Evolutionary conservation across 2,888 invertebrate species (phyloP).

Genomic region (Argyresthia albistria): DNA sequence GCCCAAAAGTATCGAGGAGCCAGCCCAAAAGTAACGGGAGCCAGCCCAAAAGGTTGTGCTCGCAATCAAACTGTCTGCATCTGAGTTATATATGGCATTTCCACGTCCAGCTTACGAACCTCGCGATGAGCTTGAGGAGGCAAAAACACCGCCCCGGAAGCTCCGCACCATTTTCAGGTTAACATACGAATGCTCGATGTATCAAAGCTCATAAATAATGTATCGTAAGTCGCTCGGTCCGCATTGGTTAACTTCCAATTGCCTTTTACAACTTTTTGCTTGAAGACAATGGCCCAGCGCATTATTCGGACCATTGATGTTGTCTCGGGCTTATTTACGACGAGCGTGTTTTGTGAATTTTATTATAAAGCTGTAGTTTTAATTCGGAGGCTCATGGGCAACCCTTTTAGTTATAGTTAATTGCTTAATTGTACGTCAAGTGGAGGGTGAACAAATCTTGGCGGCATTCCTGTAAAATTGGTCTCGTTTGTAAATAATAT

Average conservation of each 20-base stretch:
- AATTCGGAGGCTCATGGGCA: constrained; percentile 21
- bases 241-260: neutral
- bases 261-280: constrained; percentile 18
- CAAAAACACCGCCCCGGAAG: constrained; percentile 34
- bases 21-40: too few species aligned
- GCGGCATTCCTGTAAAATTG: neutral
- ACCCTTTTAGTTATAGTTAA: constrained; percentile 13
- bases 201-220: constrained; percentile 24
- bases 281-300: constrained; percentile 22
- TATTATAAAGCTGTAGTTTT: constrained; percentile 5
- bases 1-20: too few species aligned
- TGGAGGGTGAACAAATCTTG: constrained; percentile 16
- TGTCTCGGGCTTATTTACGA: constrained; percentile 16
- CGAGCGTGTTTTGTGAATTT: neutral
- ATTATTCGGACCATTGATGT: constrained; percentile 14
- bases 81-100: neutral
- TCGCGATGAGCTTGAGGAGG: neutral
- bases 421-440: constrained; percentile 7
- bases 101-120: neutral
- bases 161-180: constrained; percentile 56
- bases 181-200: constrained; percentile 8
- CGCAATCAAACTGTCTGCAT: constrained; percentile 20
- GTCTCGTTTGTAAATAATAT: neutral
- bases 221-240: constrained; percentile 10
- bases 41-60: constrained; percentile 5